Evolutionary conservation across 2,888 invertebrate species (phyloP), one percentile per base, ranked within the genome.

Genomic region (Lissonota sp.): DNA sequence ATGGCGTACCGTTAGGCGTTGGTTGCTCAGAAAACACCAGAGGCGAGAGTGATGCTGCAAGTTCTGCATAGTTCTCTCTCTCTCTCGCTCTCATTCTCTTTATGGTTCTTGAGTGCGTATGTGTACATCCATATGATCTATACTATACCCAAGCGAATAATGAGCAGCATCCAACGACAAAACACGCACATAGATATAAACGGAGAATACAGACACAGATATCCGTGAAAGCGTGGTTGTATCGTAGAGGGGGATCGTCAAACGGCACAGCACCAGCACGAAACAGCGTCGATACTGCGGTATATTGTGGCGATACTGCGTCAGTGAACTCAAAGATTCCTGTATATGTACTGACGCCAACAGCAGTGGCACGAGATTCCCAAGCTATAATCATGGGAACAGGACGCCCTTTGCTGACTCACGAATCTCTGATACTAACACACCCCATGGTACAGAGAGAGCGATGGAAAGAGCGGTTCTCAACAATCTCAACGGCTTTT

Each of bases 351-450:
- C 16, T 14, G 10, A 10, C 42, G 62, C n/a, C 60, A 63, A 69
- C 39, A 57, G n/a, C 26, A 8, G 12, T 26, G 55, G 39, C 46
- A 53, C 53, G 62, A 42, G 42, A 74, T 70, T 37, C 12, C 42
- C 74, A 46, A 66, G 60, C 51, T 70, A 66, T 66, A 66, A 78
- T 55, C 49, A 77, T 81, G 81, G 73, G 81, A 81, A 71, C 60
- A 72, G 44, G 39, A 14, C 62, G 77, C 70, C 74, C 78, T 81
- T 81, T 74, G 70, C 70, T 70, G 53, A 44, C 60, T 66, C 78
- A 71, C 77, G 26, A 60, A 81, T 53, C 69, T 62, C 69, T 51
- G 51, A 26, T 64, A 39, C 46, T 26, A 60, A 70, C 51, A 42
- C 49, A 73, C 63, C 63, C 26, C 67, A 16, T 26, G 26, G 49